phyloP scores from a whole-genome alignment of 2,888 invertebrate genomes.

The Andrena bicolor region DNA sequence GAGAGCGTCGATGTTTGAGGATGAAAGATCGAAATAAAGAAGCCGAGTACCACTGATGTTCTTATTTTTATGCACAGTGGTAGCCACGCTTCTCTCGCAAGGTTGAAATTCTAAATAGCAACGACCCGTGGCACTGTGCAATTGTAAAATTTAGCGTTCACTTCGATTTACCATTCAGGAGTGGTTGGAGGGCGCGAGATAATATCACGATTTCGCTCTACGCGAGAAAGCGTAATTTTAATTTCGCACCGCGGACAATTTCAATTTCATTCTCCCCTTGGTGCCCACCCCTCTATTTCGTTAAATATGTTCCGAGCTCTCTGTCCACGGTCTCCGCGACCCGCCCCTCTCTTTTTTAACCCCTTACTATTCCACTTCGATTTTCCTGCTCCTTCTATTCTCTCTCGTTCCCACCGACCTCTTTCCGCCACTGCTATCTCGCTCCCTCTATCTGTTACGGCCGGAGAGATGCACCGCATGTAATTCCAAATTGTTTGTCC shows the following conservation, averaged over 20 bases:
- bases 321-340: not conserved
- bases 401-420: not conserved
- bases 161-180: too few species aligned
- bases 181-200: not conserved
- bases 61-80: too few species aligned
- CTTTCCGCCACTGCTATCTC: not conserved
- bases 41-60: too few species aligned
- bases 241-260: conserved; percentile 53
- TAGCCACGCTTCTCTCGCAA: too few species aligned
- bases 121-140: too few species aligned
- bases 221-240: conserved; percentile 53
- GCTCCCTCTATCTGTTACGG: conserved; percentile 43
- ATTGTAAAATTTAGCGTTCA: too few species aligned
- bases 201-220: conserved; percentile 13
- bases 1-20: too few species aligned
- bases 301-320: conserved; percentile 52
- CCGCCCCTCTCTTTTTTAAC: conserved; percentile 21
- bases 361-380: conserved; percentile 17
- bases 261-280: conserved; percentile 53
- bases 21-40: too few species aligned
- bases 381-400: conserved; percentile 20
- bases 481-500: conserved; percentile 80
- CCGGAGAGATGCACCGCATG: conserved; percentile 65
- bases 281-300: conserved; percentile 5
- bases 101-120: too few species aligned